Base-by-base conservation (phyloP, 2,797 vertebrate genomes). In the Pangasius larnaudii region DNA sequence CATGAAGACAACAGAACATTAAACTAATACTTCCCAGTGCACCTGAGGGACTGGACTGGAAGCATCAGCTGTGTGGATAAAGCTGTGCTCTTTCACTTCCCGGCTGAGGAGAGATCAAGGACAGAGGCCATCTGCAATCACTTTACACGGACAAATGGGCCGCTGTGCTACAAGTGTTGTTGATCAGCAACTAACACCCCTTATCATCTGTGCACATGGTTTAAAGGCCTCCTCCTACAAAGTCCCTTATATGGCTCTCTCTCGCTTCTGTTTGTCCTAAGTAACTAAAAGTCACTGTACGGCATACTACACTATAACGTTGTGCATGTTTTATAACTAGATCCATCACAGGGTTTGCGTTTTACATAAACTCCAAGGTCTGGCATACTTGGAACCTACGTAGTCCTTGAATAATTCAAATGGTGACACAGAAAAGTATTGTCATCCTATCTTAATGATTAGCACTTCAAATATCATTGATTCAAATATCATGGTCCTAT, bases 101-200 rank as follows among this genome's bases (percentile, higher is more conserved):
- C n/a, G 9, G 75, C 81, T 71, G 61, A 65, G 53, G 30, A 39
- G 61, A 80, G 86, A 88, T 88, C 53, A 89, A 89, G 89, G 67
- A 88, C 78, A 51, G 42, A 61, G 10, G 22, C 69, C 78, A 87
- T 84, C 63, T 79, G 36, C 86, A 86, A 89, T 63, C 89, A 84
- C 81, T 91, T 91, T 61, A 79, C 83, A 77, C 0, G 61, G 86
- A 87, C 87, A 85, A 88, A 90, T 61, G 87, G 79, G 67, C 65
- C 67, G 74, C 84, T 84, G 59, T 59, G 65, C 46, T 80, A 39
- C 65, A 88, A 85, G 88, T 77, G 80, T 84, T 88, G 89, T 88
- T 84, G 79, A 89, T 86, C 86, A 91, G 80, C 33, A 61, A 42
- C 67, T 59, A 67, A 89, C 85, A 87, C 82, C 65, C 71, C 67